Percentiles rank a stretch among this genome's conserved stretches.
Evolutionary conservation across 1,140 invertebrate species (phyloP).

Genomic region (Drosophila pseudoobscura): DNA sequence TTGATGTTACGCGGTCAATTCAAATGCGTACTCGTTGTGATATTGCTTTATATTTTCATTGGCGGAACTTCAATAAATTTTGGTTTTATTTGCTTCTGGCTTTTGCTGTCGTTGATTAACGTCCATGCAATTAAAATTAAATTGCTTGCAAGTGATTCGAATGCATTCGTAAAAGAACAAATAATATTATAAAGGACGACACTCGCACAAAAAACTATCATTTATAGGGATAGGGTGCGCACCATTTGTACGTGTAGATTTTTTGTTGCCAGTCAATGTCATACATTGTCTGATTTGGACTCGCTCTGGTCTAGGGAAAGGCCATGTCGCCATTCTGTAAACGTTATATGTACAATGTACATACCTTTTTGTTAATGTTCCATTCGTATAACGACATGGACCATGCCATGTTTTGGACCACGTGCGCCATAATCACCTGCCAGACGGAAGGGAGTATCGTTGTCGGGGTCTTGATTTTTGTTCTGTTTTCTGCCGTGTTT

Average conservation of each 20-base stretch:
- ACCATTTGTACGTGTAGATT: slow-evolving; percentile 58
- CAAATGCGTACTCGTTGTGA: too few relatives aligned
- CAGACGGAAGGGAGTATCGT: slow-evolving; percentile 20
- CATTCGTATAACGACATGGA: slow-evolving; percentile 29
- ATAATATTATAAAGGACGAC: slow-evolving; percentile 15
- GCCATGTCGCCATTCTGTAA: slow-evolving; percentile 46
- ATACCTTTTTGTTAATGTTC: slow-evolving; percentile 34
- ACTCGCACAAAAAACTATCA: slow-evolving; percentile 22
- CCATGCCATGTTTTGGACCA: slow-evolving; percentile 45
- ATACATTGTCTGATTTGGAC: slow-evolving; percentile 64
- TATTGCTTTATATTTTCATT: not conserved
- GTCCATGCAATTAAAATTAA: slow-evolving; percentile 78
- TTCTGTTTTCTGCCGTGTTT: not conserved
- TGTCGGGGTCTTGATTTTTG: slow-evolving; percentile 17
- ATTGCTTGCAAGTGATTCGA: slow-evolving; percentile 76
- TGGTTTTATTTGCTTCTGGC: slow-evolving; percentile 19
- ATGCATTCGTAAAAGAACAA: slow-evolving; percentile 14
- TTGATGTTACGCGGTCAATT: not conserved
- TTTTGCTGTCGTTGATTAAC: slow-evolving; percentile 70
- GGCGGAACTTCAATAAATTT: slow-evolving; percentile 2
- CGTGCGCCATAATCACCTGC: slow-evolving; percentile 50
- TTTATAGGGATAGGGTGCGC: slow-evolving; percentile 32
- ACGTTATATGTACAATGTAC: slow-evolving; percentile 15
- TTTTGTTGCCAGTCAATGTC: slow-evolving; percentile 34
- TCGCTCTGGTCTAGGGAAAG: too few relatives aligned